A percentile compares a stretch with the other conserved stretches of the same genome.
phyloP scores from a whole-genome alignment of 2,113 vertebrate species.

The Picathartes gymnocephalus region DNA sequence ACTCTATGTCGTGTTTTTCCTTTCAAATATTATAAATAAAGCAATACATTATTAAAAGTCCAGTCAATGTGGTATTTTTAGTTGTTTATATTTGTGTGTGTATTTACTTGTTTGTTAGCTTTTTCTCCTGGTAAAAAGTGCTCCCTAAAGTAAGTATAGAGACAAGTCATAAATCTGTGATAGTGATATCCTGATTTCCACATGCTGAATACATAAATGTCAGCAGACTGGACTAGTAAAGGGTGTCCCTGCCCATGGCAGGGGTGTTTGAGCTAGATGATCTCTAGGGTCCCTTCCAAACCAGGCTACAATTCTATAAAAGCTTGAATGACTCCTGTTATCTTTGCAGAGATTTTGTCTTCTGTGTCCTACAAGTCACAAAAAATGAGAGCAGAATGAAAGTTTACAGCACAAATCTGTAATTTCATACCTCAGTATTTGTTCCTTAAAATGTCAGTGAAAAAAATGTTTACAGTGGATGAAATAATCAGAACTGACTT shows the following conservation, averaged over 20 bases:
- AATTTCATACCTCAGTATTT: background rate
- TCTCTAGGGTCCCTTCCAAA: background rate
- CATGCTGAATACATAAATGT: background rate
- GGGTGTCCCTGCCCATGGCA: background rate
- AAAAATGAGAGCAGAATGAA: background rate
- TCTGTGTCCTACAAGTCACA: background rate
- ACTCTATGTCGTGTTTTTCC: background rate
- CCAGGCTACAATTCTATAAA: background rate
- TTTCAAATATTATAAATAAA: background rate
- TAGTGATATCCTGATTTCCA: background rate
- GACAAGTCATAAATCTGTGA: background rate
- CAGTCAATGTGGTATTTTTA: rapidly evolving
- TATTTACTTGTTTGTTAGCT: background rate
- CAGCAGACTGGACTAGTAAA: background rate
- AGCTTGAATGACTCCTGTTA: background rate
- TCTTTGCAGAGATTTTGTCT: background rate
- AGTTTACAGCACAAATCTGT: background rate
- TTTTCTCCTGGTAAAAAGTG: background rate
- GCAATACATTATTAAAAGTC: background rate
- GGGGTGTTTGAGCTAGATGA: background rate
- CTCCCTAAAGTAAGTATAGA: background rate
- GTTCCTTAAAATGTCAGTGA: background rate
- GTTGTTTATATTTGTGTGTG: background rate
- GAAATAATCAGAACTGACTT: background rate
- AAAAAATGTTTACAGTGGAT: background rate